Evolutionary conservation across 1,140 invertebrate genomes (phyloP).

Genomic region (Homalodisca vitripennis): DNA sequence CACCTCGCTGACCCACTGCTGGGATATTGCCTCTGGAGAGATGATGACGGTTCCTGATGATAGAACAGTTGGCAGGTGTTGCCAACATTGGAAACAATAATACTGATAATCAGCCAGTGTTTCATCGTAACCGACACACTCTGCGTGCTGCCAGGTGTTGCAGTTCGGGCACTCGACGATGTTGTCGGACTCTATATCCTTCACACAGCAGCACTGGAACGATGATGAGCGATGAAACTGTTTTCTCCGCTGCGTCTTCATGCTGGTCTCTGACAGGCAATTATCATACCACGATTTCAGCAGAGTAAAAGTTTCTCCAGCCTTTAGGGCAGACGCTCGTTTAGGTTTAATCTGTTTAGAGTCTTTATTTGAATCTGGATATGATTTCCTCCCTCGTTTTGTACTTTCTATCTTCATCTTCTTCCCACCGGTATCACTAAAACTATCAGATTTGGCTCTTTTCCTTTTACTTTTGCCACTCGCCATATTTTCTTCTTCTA

Average conservation of each 20-base stretch:
- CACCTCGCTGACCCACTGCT: slow-evolving; percentile 72
- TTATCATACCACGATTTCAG: neutral
- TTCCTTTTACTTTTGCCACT: neutral
- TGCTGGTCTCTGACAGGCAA: neutral
- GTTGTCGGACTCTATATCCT: slow-evolving; percentile 42
- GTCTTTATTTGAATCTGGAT: neutral
- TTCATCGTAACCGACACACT: slow-evolving; percentile 58
- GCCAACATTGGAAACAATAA: slow-evolving; percentile 65
- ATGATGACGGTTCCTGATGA: slow-evolving; percentile 71
- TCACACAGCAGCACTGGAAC: slow-evolving; percentile 23
- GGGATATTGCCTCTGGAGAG: slow-evolving; percentile 63
- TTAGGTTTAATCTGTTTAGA: neutral
- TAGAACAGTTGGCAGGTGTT: slow-evolving; percentile 49
- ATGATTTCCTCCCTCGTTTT: neutral
- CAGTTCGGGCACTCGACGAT: slow-evolving; percentile 55
- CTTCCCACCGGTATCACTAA: neutral
- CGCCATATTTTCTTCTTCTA: neutral
- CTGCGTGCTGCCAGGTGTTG: slow-evolving; percentile 57
- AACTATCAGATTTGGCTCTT: neutral
- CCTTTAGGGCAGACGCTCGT: neutral
- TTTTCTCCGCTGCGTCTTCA: neutral
- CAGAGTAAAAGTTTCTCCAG: neutral
- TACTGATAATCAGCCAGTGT: slow-evolving; percentile 40
- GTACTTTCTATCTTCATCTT: neutral
- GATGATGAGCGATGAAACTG: neutral